These are phyloP conservation scores for Drosophila austrosaltans DNA, from an alignment of 2,888 invertebrate species.

Conservation along the genomic window DNA sequence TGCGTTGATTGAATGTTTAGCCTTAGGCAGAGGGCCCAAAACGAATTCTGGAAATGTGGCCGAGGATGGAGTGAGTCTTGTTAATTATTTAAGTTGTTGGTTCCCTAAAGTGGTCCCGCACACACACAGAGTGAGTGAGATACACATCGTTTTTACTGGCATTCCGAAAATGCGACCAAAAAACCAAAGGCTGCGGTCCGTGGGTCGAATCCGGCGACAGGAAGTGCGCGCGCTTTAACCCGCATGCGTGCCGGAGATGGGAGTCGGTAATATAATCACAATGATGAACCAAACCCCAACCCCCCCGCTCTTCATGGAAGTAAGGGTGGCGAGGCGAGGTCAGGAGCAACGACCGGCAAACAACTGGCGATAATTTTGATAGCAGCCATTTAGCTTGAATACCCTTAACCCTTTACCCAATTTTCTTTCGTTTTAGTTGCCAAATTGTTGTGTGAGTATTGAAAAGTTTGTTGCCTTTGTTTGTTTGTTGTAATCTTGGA, in stretches of 20 bases:
- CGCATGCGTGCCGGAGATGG: slow-evolving; percentile 49
- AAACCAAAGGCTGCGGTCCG: slow-evolving; percentile 53
- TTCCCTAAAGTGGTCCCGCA: slow-evolving; percentile 19
- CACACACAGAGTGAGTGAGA: not conserved
- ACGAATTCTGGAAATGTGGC: slow-evolving; percentile 38
- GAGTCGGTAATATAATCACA: slow-evolving; percentile 1
- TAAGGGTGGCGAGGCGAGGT: slow-evolving; percentile 9
- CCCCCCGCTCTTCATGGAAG: not conserved
- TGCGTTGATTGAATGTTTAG: slow-evolving; percentile 21
- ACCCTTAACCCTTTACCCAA: not conserved
- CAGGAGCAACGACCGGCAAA: slow-evolving; percentile 36
- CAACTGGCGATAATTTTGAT: slow-evolving; percentile 70
- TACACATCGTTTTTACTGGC: slow-evolving; percentile 31
- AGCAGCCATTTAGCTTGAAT: slow-evolving; percentile 61
- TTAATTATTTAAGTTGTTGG: slow-evolving; percentile 67
- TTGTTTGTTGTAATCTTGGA: slow-evolving; percentile 74
- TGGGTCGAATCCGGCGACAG: slow-evolving; percentile 48
- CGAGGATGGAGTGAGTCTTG: slow-evolving; percentile 34
- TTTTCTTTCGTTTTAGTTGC: not conserved
- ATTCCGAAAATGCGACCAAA: slow-evolving; percentile 50
- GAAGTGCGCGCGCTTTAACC: slow-evolving; percentile 67
- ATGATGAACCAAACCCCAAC: not conserved
- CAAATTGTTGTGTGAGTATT: slow-evolving; percentile 46
- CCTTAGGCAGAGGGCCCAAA: slow-evolving; percentile 32
- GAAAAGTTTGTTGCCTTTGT: slow-evolving; percentile 56